Percentiles rank a stretch among this genome's conserved stretches.
phyloP scores from a whole-genome alignment of 2,113 vertebrate genomes.

The Oreochromis niloticus region DNA sequence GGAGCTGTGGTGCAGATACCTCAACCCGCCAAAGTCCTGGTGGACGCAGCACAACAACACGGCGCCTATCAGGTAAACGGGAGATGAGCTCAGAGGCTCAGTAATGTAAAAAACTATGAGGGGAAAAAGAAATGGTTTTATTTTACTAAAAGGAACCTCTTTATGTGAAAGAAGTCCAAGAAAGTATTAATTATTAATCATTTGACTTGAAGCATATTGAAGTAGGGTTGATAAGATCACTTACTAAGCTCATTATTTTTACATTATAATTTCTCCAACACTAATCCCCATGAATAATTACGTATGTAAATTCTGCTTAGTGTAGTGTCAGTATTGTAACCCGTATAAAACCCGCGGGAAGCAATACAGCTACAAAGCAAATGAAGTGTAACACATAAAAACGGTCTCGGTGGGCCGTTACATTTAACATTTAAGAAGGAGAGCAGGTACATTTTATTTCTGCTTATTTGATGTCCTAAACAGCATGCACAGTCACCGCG shows the following conservation, averaged over 20 bases:
- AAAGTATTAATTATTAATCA: not conserved
- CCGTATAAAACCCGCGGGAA: not conserved
- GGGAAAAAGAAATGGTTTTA: not conserved
- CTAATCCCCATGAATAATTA: constrained; percentile 1
- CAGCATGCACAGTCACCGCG: not conserved
- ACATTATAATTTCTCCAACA: not conserved
- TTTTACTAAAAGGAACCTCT: not conserved
- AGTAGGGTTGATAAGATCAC: constrained; percentile 11
- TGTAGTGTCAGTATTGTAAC: not conserved
- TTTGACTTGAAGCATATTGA: not conserved
- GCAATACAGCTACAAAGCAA: not conserved
- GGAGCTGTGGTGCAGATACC: constrained; percentile 95
- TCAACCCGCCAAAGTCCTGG: constrained; percentile 94
- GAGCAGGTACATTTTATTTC: not conserved
- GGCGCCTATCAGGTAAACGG: constrained; percentile 85
- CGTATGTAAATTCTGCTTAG: not conserved
- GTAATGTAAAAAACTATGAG: not conserved
- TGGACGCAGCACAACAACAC: constrained; percentile 89
- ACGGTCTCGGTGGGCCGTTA: not conserved
- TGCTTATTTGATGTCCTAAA: not conserved
- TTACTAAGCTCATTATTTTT: constrained; percentile 18
- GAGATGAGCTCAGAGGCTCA: not conserved
- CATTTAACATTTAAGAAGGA: not conserved
- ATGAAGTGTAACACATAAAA: not conserved
- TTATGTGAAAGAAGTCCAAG: not conserved